phyloP scores from a whole-genome alignment of 2,888 invertebrate species.

The Meliscaeva auricollis region DNA sequence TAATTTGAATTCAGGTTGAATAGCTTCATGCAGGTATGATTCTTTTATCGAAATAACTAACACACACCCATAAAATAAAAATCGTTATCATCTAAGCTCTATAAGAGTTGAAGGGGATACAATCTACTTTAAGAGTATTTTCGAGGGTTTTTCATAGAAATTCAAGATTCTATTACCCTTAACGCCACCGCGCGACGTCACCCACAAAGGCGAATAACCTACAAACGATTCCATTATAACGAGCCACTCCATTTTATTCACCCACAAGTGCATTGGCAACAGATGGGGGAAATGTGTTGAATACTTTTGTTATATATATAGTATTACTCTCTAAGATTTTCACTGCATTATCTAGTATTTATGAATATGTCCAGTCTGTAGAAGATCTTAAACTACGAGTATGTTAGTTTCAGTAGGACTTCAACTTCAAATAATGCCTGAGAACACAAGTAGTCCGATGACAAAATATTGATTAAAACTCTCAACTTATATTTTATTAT shows the following conservation, averaged over 20 bases:
- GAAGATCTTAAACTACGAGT: too few species aligned
- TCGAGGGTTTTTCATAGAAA: conserved; percentile 1
- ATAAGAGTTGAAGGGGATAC: neutral
- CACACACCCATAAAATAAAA: conserved; percentile 10
- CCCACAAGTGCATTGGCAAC: conserved; percentile 4
- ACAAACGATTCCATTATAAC: conserved; percentile 9
- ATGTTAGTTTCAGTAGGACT: too few species aligned
- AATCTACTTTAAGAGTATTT: conserved; percentile 5
- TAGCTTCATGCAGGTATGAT: conserved; percentile 50
- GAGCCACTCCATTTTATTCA: neutral
- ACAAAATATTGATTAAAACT: too few species aligned
- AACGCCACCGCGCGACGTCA: too few species aligned
- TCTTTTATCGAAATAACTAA: conserved; percentile 43
- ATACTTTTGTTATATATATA: neutral
- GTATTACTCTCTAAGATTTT: neutral
- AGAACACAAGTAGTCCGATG: too few species aligned
- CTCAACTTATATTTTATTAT: too few species aligned
- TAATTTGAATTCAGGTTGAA: conserved; percentile 62
- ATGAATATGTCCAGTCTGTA: neutral
- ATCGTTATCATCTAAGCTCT: conserved; percentile 19
- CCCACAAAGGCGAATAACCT: too few species aligned
- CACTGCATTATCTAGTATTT: too few species aligned
- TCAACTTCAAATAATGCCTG: too few species aligned
- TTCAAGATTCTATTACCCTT: conserved; percentile 20
- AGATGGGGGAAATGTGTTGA: neutral